Percentiles rank a stretch among this genome's conserved stretches.
phyloP scores from a whole-genome alignment of 2,113 vertebrate species.

The Erpornis zantholeuca region DNA sequence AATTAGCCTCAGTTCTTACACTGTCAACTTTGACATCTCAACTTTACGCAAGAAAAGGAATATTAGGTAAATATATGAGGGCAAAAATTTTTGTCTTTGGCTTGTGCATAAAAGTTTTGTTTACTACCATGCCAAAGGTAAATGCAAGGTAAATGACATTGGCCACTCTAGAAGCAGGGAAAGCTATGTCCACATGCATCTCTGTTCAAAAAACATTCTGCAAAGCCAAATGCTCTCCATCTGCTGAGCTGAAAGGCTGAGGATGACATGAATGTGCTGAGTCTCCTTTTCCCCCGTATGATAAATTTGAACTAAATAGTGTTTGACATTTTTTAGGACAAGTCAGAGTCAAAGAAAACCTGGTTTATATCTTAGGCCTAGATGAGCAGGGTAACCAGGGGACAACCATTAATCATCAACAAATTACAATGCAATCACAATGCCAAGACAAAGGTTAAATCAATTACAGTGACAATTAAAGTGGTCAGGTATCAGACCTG shows the following conservation, averaged over 20 bases:
- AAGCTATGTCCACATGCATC: background rate
- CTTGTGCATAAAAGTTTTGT: background rate
- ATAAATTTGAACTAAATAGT: background rate
- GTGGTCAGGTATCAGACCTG: slow-evolving; percentile 26
- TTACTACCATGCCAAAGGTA: background rate
- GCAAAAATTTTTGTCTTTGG: background rate
- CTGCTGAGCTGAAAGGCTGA: background rate
- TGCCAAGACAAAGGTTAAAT: slow-evolving; percentile 70
- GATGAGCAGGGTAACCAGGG: slow-evolving; percentile 35
- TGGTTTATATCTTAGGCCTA: background rate
- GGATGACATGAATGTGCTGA: background rate
- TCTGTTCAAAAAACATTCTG: background rate
- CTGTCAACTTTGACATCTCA: background rate
- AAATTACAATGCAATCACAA: slow-evolving; percentile 57
- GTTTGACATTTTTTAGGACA: slow-evolving; percentile 41
- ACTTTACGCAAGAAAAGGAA: background rate
- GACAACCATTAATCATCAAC: slow-evolving; percentile 64
- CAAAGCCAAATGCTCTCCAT: background rate
- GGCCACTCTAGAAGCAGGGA: background rate
- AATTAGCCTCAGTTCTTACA: background rate
- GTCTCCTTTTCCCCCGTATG: background rate
- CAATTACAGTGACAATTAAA: slow-evolving; percentile 68
- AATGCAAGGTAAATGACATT: background rate
- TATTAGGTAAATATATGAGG: background rate
- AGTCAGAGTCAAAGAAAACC: slow-evolving; percentile 33